A percentile compares a stretch with the other conserved stretches of the same genome.
phyloP scores from a whole-genome alignment of 2,888 invertebrate genomes.

The Eupelmus urozonus region DNA sequence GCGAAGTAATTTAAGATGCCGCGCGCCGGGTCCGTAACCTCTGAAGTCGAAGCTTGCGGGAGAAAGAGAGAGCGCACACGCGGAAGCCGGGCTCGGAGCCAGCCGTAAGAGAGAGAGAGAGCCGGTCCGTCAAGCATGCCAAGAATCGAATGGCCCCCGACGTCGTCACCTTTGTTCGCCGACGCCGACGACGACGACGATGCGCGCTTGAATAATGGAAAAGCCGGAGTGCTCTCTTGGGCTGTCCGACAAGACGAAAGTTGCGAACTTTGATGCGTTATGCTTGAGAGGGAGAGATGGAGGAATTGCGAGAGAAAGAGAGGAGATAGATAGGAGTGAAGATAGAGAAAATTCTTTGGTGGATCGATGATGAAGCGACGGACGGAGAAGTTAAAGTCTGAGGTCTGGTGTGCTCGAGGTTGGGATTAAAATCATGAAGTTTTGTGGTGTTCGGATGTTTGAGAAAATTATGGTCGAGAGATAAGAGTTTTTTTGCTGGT shows the following conservation, averaged over 20 bases:
- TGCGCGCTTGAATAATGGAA: slow-evolving; percentile 26
- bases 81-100: slow-evolving; percentile 40
- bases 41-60: slow-evolving; percentile 11
- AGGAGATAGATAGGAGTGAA: too few species aligned
- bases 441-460: too few species aligned
- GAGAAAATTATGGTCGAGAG: too few species aligned
- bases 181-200: neutral
- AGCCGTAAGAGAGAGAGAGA: too few species aligned
- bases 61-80: neutral
- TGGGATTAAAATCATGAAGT: too few species aligned
- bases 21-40: slow-evolving; percentile 29
- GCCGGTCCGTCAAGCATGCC: slow-evolving; percentile 1
- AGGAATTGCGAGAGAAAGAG: neutral
- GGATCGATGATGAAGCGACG: too few species aligned
- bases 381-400: too few species aligned
- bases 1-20: slow-evolving; percentile 46
- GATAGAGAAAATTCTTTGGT: too few species aligned
- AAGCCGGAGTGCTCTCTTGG: neutral
- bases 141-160: neutral
- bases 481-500: too few species aligned
- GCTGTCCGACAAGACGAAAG: neutral
- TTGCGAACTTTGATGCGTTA: neutral
- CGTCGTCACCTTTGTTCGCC: slow-evolving; percentile 32
- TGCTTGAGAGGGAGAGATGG: too few species aligned
- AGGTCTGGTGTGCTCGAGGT: too few species aligned